phyloP scores from a whole-genome alignment of 2,113 vertebrate genomes.

The zebrafish (Danio rerio) region DNA sequence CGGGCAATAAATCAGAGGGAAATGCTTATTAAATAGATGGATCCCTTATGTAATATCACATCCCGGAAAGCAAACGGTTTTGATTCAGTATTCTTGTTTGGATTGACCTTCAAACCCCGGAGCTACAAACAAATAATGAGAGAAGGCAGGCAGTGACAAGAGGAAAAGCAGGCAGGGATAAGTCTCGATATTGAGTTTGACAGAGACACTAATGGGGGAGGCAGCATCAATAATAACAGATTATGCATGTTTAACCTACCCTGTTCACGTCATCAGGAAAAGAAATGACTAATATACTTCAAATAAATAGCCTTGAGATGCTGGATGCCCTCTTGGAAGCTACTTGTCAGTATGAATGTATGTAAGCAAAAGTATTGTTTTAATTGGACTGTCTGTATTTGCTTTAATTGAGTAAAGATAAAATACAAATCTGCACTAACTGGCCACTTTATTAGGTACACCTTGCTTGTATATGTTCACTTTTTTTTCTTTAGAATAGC shows the following conservation, averaged over 20 bases:
- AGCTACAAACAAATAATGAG: slow-evolving; percentile 30
- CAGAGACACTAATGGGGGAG: slow-evolving; percentile 2
- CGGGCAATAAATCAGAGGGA: slow-evolving; percentile 1
- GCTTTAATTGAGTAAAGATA: not conserved
- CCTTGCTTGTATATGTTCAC: too few species aligned
- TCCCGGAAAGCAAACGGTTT: slow-evolving; percentile 29
- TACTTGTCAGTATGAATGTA: not conserved
- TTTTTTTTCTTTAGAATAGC: too few species aligned
- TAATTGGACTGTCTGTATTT: not conserved
- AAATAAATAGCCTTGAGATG: not conserved
- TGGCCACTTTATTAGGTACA: too few species aligned
- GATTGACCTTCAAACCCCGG: slow-evolving; percentile 33
- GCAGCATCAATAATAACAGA: not conserved
- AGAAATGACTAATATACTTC: not conserved
- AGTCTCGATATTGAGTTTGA: not conserved
- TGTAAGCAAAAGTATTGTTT: not conserved
- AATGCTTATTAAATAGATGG: not conserved
- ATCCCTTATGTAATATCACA: slow-evolving; percentile 4
- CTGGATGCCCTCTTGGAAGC: not conserved
- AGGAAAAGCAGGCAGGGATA: not conserved
- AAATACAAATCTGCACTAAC: not conserved
- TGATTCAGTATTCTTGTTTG: slow-evolving; percentile 10
- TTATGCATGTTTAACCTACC: not conserved
- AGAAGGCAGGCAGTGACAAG: not conserved
- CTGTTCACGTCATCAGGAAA: not conserved